Percentiles rank a stretch among this genome's conserved stretches.
Evolutionary conservation across 2,797 vertebrate genomes (phyloP).

Genomic region (Argya squamiceps): DNA sequence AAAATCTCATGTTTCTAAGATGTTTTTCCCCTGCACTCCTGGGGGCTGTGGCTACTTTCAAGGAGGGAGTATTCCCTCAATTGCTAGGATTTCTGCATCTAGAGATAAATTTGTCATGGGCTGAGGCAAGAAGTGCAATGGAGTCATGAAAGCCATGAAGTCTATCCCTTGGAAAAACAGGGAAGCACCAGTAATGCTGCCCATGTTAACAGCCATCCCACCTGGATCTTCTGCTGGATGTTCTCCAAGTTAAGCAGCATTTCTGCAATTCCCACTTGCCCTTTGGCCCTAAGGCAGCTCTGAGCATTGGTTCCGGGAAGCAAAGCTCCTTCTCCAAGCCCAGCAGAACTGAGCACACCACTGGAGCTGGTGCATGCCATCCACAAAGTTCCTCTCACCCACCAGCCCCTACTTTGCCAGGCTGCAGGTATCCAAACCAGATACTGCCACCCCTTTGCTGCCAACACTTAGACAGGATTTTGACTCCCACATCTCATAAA

Average conservation of each 20-base stretch:
- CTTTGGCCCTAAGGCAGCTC: background rate
- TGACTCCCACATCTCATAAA: background rate
- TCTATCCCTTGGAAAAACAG: background rate
- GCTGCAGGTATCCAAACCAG: background rate
- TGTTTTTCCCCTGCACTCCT: background rate
- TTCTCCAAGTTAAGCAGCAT: background rate
- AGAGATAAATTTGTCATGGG: background rate
- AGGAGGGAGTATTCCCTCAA: background rate
- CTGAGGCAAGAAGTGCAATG: background rate
- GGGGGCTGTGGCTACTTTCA: background rate
- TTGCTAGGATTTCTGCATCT: background rate
- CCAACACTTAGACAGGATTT: background rate
- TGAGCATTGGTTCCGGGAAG: background rate
- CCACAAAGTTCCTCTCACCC: background rate
- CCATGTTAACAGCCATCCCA: too few relatives aligned
- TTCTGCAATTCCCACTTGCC: background rate
- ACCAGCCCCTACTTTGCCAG: background rate
- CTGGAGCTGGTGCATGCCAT: accelerated
- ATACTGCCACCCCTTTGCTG: background rate
- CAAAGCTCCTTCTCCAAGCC: background rate
- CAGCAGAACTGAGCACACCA: background rate
- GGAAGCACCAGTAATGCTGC: background rate
- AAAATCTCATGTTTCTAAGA: background rate
- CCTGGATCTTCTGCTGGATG: background rate
- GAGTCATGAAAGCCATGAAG: background rate